These are phyloP conservation scores for Rotaria sp. DNA, from an alignment of 2,888 invertebrate genomes.

Conservation along the genomic window DNA sequence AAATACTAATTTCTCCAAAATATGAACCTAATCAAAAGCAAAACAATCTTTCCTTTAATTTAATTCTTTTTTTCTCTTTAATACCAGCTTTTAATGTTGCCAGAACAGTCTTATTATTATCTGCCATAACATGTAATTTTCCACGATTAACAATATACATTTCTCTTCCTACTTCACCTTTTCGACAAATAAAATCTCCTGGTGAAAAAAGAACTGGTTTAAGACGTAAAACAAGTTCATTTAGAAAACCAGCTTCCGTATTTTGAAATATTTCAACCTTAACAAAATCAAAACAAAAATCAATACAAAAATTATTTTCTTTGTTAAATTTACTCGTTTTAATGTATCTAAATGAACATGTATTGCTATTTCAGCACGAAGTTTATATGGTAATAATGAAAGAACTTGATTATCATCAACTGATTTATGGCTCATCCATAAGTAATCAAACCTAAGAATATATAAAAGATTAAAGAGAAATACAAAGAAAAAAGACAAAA, in stretches of 20 bases:
- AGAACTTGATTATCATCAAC: conserved; percentile 40
- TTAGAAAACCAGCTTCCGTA: conserved; percentile 95
- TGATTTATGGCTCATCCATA: conserved; percentile 40
- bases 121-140: conserved; percentile 60
- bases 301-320: not conserved
- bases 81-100: conserved; percentile 85
- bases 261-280: conserved; percentile 91
- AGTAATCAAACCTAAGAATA: conserved; percentile 49
- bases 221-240: conserved; percentile 85
- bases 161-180: conserved; percentile 98
- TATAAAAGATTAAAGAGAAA: conserved; percentile 68
- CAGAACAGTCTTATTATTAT: conserved; percentile 87
- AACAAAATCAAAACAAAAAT: not conserved
- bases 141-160: conserved; percentile 99
- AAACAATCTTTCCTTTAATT: not conserved
- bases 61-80: not conserved
- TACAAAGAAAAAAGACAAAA: not conserved
- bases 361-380: conserved; percentile 97
- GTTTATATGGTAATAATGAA: conserved; percentile 65
- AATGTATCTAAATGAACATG: conserved; percentile 96
- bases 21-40: conserved; percentile 65
- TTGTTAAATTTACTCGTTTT: conserved; percentile 63
- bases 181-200: conserved; percentile 94
- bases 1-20: conserved; percentile 98
- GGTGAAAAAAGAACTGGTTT: conserved; percentile 93